phyloP scores from a whole-genome alignment of 2,113 vertebrate species.

The Ahaetulla prasina region DNA sequence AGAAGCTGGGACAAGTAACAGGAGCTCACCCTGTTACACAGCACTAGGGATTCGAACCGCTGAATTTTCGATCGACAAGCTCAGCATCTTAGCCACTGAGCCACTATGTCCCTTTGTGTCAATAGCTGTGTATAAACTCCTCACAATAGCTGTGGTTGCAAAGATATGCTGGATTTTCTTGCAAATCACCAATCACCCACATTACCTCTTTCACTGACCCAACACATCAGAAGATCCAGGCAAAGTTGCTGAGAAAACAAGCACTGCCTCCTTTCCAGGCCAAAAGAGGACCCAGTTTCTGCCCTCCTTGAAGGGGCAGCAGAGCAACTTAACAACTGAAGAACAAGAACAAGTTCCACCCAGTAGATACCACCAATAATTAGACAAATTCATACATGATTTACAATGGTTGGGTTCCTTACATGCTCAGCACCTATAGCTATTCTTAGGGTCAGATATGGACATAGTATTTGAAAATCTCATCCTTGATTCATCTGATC shows the following conservation, averaged over 20 bases:
- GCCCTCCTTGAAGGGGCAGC: not conserved
- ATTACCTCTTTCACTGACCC: not conserved
- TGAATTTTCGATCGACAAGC: no score
- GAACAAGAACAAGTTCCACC: not conserved
- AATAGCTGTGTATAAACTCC: not conserved
- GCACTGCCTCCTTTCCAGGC: not conserved
- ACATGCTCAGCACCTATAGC: not conserved
- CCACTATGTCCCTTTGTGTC: no score
- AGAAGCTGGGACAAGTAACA: no score
- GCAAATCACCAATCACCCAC: not conserved
- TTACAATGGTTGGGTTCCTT: not conserved
- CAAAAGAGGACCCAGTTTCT: not conserved
- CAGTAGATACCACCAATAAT: not conserved
- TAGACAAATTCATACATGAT: not conserved
- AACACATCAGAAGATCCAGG: not conserved
- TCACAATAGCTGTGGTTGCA: not conserved
- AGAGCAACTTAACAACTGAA: not conserved
- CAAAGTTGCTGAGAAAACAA: not conserved
- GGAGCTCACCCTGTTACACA: no score
- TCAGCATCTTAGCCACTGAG: no score
- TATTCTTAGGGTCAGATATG: not conserved
- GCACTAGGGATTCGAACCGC: no score
- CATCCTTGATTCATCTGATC: not conserved
- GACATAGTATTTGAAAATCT: not conserved
- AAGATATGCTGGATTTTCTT: not conserved